phyloP scores from a whole-genome alignment of 2,888 invertebrate genomes.

The Pterostichus niger region DNA sequence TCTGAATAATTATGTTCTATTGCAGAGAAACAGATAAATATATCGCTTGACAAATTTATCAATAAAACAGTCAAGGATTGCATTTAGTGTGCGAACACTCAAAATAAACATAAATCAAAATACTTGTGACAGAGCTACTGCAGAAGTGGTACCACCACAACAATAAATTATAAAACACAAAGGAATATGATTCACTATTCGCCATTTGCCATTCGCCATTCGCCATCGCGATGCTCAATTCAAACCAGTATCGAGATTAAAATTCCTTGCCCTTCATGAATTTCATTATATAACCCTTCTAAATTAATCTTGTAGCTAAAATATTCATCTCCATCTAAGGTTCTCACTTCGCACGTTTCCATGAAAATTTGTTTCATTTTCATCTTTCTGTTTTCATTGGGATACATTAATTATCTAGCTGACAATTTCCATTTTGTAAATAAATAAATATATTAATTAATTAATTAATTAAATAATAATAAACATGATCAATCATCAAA shows the following conservation, averaged over 20 bases:
- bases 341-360: too few relatives aligned
- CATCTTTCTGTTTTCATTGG: too few relatives aligned
- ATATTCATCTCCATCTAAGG: slow-evolving; percentile 14
- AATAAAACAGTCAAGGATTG: too few relatives aligned
- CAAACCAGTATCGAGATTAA: slow-evolving; percentile 45
- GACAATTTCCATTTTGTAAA: too few relatives aligned
- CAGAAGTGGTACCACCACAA: slow-evolving; percentile 7
- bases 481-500: too few relatives aligned
- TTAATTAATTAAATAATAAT: too few relatives aligned
- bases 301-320: slow-evolving; percentile 42
- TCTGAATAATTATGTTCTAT: too few relatives aligned
- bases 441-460: too few relatives aligned
- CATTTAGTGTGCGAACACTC: slow-evolving; percentile 18
- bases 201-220: background rate
- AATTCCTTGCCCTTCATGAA: slow-evolving; percentile 46
- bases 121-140: background rate
- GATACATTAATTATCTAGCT: too few relatives aligned
- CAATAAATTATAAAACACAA: slow-evolving; percentile 48
- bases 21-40: too few relatives aligned
- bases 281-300: slow-evolving; percentile 44
- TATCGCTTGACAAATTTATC: too few relatives aligned
- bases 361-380: too few relatives aligned
- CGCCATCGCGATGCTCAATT: background rate
- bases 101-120: slow-evolving; percentile 16
- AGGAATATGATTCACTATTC: slow-evolving; percentile 22